phyloP scores from a whole-genome alignment of 2,113 vertebrate species.

The Rafetus swinhoei region DNA sequence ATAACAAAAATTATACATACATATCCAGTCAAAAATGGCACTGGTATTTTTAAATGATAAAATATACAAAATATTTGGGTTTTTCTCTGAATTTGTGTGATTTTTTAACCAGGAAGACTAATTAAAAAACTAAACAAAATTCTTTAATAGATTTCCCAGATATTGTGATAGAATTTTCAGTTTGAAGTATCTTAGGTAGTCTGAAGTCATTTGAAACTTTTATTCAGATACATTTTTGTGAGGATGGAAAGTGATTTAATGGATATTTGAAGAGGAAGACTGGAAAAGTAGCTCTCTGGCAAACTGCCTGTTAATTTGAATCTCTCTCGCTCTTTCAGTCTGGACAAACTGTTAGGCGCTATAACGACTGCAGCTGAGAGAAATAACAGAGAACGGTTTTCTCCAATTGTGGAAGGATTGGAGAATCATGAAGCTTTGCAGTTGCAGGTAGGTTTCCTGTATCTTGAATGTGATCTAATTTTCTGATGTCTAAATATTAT shows the following conservation, averaged over 20 bases:
- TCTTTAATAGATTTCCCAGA: neutral
- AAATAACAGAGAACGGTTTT: slow-evolving; percentile 92
- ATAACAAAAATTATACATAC: neutral
- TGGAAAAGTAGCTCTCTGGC: slow-evolving; percentile 53
- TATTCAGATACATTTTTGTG: neutral
- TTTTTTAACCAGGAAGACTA: neutral
- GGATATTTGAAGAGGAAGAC: slow-evolving; percentile 23
- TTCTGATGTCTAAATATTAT: neutral
- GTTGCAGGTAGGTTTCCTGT: slow-evolving; percentile 85
- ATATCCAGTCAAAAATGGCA: neutral
- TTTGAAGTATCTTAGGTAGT: neutral
- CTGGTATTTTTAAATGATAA: neutral
- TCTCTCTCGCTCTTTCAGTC: slow-evolving; percentile 77
- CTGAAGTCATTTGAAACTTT: neutral
- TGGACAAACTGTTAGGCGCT: slow-evolving; percentile 95
- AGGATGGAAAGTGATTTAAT: slow-evolving; percentile 11
- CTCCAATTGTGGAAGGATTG: slow-evolving; percentile 93
- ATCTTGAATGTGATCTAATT: neutral
- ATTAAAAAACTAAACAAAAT: neutral
- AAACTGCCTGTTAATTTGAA: slow-evolving; percentile 59
- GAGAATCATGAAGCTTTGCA: slow-evolving; percentile 96
- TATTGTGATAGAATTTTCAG: slow-evolving; percentile 9
- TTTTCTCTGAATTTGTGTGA: neutral
- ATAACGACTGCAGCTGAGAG: slow-evolving; percentile 95
- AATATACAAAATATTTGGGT: neutral